A percentile compares a stretch with the other conserved stretches of the same genome.
Conservation (phyloP, 2,797 vertebrate genomes). For the Phataginus tricuspis region DNA sequence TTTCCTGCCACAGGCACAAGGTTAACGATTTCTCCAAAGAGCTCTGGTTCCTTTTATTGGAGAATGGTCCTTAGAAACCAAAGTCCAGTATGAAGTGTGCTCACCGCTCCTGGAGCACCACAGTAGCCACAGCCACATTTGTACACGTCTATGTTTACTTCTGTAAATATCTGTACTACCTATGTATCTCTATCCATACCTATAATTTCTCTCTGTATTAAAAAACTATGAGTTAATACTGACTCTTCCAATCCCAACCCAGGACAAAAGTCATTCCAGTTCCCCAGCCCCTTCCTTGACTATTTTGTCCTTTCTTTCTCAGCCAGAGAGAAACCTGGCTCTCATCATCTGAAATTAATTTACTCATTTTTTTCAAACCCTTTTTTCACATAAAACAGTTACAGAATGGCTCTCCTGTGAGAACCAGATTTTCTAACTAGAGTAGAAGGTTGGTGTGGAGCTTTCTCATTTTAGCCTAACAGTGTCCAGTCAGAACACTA, state of each 20-base stretch:
- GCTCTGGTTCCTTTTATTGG: background rate
- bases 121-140: background rate
- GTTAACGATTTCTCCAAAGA: background rate
- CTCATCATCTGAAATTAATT: background rate
- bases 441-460: fast-evolving
- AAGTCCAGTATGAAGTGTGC: background rate
- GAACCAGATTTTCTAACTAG: background rate
- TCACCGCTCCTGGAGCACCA: fast-evolving
- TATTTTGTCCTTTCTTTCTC: background rate
- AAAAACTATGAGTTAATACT: background rate
- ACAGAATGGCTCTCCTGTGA: background rate
- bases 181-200: background rate
- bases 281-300: background rate
- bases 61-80: background rate
- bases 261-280: background rate
- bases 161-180: background rate
- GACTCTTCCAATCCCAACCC: background rate
- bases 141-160: fast-evolving
- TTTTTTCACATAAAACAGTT: background rate
- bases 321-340: background rate
- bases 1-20: background rate
- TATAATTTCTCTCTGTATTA: background rate
- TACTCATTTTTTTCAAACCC: background rate
- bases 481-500: too few relatives aligned
- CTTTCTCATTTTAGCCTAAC: background rate